phyloP scores from a whole-genome alignment of 2,113 vertebrate genomes.

The Nibea coibor region DNA sequence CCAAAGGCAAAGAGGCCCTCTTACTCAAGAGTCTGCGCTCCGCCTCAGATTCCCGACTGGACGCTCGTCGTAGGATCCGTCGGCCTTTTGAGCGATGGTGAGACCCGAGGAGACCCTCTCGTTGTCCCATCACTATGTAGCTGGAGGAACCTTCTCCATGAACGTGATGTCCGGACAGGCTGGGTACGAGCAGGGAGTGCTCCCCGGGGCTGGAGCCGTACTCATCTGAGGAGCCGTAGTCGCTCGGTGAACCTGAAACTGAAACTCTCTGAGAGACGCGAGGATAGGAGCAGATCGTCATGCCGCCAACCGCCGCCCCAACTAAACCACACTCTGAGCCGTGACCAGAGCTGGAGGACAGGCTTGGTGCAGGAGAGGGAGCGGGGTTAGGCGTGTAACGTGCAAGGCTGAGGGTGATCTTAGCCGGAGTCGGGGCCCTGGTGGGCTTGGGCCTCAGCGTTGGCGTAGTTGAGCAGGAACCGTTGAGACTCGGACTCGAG shows the following conservation, averaged over 20 bases:
- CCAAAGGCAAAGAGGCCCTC: slow-evolving; percentile 82
- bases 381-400: slow-evolving; percentile 84
- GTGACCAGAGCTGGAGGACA: slow-evolving; percentile 86
- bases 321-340: slow-evolving; percentile 85
- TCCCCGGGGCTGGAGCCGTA: slow-evolving; percentile 86
- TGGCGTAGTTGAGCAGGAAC: slow-evolving; percentile 85
- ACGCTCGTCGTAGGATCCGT: slow-evolving; percentile 80
- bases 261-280: slow-evolving; percentile 85
- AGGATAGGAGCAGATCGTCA: slow-evolving; percentile 82
- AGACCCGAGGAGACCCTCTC: slow-evolving; percentile 74
- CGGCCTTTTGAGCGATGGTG: slow-evolving; percentile 81
- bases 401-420: slow-evolving; percentile 85
- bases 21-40: slow-evolving; percentile 82
- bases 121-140: slow-evolving; percentile 85
- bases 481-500: slow-evolving; percentile 85
- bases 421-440: slow-evolving; percentile 84
- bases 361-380: slow-evolving; percentile 78
- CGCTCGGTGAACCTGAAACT: slow-evolving; percentile 84
- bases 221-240: slow-evolving; percentile 89
- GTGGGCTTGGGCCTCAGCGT: slow-evolving; percentile 84
- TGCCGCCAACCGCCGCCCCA: slow-evolving; percentile 81
- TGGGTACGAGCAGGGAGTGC: slow-evolving; percentile 80
- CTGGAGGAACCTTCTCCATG: slow-evolving; percentile 79
- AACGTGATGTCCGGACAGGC: slow-evolving; percentile 73
- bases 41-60: slow-evolving; percentile 80